Base-by-base conservation (phyloP, 2,797 vertebrate genomes). In the Leptatherina wallacei region DNA sequence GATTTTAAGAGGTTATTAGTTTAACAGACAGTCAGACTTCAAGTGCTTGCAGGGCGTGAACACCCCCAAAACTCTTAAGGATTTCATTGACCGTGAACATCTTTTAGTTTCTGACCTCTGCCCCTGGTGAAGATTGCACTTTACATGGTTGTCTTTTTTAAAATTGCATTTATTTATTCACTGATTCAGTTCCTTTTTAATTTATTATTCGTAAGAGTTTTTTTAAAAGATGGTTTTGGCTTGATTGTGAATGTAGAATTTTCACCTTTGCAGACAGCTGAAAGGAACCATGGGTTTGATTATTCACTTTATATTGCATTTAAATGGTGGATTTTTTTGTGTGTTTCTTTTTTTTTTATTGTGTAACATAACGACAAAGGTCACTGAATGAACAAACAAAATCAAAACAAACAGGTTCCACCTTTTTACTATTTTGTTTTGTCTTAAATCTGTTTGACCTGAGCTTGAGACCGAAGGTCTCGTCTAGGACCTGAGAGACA, bases 71-170 rank as follows among this genome's bases (percentile, higher is more conserved):
- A n/a, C 71, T 82, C 68, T 82, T 70, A 56, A 64, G 32, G 83
- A 54, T 85, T 61, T 78, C 71, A 80, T 63, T 75, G 83, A 79
- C 44, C 8, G 9, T 49, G 38, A 78, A 54, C 32, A 74, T 49
- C 58, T 65, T 84, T 83, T 61, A 62, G 75, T 87, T 88, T 88
- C 68, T 79, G 80, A 88, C 85, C 66, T 85, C 83, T 87, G 79
- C 88, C 88, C 90, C 88, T 81, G 65, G 24, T 67, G 70, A 90
- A 87, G 87, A 88, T 87, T 89, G 93, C 93, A 94, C 94, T 95
- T 94, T 93, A 91, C 75, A 80, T 60, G 72, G 82, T 83, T 84
- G 74, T 83, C 81, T 91, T 91, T 91, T 91, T 90, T 63, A 65
- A 74, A 77, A 75, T 68, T 60, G 69, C 78, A 85, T 85, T 93